Evolutionary conservation across 2,113 vertebrate species (phyloP), one percentile per base, ranked within the genome.

Genomic region (Nothoprocta pentlandii): DNA sequence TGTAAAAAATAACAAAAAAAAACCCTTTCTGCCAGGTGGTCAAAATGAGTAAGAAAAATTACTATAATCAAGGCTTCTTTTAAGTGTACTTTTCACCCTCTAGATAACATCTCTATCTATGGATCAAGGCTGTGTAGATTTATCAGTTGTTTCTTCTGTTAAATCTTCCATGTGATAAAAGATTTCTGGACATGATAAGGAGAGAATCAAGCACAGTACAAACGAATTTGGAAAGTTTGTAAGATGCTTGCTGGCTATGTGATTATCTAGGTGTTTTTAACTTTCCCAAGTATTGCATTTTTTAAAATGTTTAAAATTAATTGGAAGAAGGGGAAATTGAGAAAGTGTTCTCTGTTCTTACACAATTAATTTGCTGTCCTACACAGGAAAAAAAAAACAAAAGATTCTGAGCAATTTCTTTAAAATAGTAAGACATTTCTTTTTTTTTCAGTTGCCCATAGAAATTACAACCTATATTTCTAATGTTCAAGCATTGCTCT

Each of bases 271-370:
- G 7, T 83, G 80, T 90, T 69, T 74, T 87, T 69, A 25, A 61
- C 59, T 73, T 32, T 73, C 16, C n/a, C 28, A 56, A 16, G 9
- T 56, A 56, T 9, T 56, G 28, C 54, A 30, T 30, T 56, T 56
- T 30, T 30, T 56, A 56, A 56, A 54, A 56, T 56, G 54, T 30
- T 56, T 56, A 36, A 69, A 44, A 46, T 16, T n/a, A 44, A 32
- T 8, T 34, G 0, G 1, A 9, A 42, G 46, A 68, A 67, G 16
- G 0, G 2, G 3, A 71, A 79, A 6, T 85, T 15, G 4, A 53
- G 62, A 82, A 77, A 30, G 2, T 34, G 0, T 46, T 67, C 22
- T 58, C 6, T 5, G 17, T 9, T 30, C 12, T 36, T 63, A 28
- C 2, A 39, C 0, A 47, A 47, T 64, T 85, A 58, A 44, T 6